Evolutionary conservation across 2,888 invertebrate species (phyloP), one percentile per base, ranked within the genome.

Genomic region (Shargacucullia verbasci): DNA sequence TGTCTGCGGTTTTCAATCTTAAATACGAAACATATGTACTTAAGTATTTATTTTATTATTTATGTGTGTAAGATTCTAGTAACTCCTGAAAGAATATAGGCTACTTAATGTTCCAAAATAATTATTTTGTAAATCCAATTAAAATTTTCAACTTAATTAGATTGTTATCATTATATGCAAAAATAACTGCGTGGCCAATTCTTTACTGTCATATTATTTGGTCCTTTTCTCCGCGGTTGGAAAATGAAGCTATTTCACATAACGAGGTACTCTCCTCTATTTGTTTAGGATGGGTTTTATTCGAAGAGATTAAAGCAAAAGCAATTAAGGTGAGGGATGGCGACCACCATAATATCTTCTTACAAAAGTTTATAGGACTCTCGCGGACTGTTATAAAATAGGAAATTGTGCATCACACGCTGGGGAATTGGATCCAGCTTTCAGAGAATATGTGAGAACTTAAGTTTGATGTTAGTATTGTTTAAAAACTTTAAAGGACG

Each of bases 251-350:
- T 66, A 55, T 48, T 61, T 60, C 25, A 57, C 29, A 54, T 66
- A 70, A 72, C 70, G 73, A 72, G 54, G 55, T 66, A 47, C 49
- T 59, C 52, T 25, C 50, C 52, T 68, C 53, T 79, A 78, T 84
- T 85, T 83, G 80, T 78, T 81, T 80, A 83, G 83, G 82, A 78
- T 71, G 65, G 73, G 62, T 73, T 68, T 77, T 54, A 57, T 75
- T 76, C 72, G 67, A 53, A 66, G 73, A 79, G 83, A 84, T 86
- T 84, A 83, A 78, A 73, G 66, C 63, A 64, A 70, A 61, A 60
- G 53, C 66, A 78, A 80, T 81, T 77, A 81, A 75, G 66, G 49
- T 58, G 65, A 61, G 60, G 62, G 49, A 59, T 62, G 35, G 55
- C 29, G 48, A 41, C 57, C 53, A 44, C 55, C 73, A 53, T 59